Conservation (phyloP, 1,140 invertebrate species). For the Onthophagus taurus region DNA sequence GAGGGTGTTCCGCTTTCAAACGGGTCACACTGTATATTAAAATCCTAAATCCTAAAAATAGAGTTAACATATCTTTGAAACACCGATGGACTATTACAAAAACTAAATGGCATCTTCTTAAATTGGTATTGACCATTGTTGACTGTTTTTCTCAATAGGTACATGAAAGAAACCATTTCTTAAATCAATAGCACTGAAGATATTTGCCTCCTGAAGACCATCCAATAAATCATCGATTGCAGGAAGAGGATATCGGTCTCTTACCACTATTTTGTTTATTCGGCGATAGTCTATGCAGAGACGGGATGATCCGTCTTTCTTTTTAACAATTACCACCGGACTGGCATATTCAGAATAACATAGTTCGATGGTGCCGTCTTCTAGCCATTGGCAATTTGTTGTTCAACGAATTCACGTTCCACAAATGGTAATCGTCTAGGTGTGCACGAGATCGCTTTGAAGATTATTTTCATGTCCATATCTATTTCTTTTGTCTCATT, state of each 20-base stretch:
- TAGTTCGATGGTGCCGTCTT: constrained; percentile 12
- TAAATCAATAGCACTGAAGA: constrained; percentile 22
- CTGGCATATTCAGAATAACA: constrained; percentile 17
- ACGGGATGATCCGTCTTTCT: constrained; percentile 21
- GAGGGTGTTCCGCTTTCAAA: too few relatives aligned
- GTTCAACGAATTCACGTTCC: neutral
- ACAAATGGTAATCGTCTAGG: neutral
- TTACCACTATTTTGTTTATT: constrained; percentile 34
- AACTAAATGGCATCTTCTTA: constrained; percentile 2
- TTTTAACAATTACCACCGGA: constrained; percentile 14
- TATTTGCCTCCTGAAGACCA: constrained; percentile 14
- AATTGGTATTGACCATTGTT: constrained; percentile 15
- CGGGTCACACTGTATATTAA: neutral
- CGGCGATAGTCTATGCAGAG: constrained; percentile 43
- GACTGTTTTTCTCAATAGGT: constrained; percentile 13
- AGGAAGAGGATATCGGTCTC: constrained; percentile 22
- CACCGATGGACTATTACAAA: constrained; percentile 20
- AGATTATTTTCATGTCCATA: neutral
- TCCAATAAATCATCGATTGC: constrained; percentile 17
- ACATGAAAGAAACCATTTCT: constrained; percentile 29
- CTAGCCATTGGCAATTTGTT: constrained; percentile 32
- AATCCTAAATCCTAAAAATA: constrained; percentile 19
- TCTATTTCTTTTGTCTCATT: neutral
- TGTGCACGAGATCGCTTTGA: neutral
- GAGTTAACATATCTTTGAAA: constrained; percentile 31